Base-by-base conservation (phyloP, 2,797 vertebrate species). In the Staurois parvus region DNA sequence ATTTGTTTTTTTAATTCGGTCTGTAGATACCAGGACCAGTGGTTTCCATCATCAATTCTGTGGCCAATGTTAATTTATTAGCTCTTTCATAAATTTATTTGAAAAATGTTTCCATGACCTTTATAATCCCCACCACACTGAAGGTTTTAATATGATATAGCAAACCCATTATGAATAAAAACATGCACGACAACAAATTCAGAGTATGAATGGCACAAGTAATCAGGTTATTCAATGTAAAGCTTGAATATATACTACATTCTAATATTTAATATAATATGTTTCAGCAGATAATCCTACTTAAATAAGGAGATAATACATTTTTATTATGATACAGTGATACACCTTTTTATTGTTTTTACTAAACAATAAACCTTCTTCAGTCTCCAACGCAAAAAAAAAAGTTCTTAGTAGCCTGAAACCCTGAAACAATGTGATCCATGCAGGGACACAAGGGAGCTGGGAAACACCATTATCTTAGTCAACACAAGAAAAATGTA, bases 61-160 rank as follows among this genome's bases (percentile, higher is more conserved):
- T 70, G 21, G 30, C 2, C 5, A 70, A 70, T 37, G 30, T 37
- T 37, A 72, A 11, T n/a, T 40, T 72, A 37, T n/a, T 72, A 70
- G 21, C 34, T 4, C 11, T 40, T 24, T 37, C 21, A 15, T n/a
- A 8, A 5, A 40, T 72, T 72, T 72, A 40, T 48, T 73, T 30
- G 30, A 17, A n/a, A 15, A 34, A 69, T 17, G 9, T 70, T 81
- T 73, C n/a, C 2, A 3, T 81, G 48, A 59, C 79, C 79, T 81
- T 81, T 72, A 52, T 13, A 52, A 75, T 32, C 28, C 42, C 26
- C 28, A 30, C 73, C 26, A 73, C 52, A 59, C 19, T 48, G 37
- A 42, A 26, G 24, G 13, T 26, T 73, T n/a, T 48, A 73, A 73
- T 37, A 72, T 40, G 21, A 21, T 37, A 28, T 45, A 19, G 40